Evolutionary conservation across 2,888 invertebrate species (phyloP).

Genomic region (Lottia scabra): DNA sequence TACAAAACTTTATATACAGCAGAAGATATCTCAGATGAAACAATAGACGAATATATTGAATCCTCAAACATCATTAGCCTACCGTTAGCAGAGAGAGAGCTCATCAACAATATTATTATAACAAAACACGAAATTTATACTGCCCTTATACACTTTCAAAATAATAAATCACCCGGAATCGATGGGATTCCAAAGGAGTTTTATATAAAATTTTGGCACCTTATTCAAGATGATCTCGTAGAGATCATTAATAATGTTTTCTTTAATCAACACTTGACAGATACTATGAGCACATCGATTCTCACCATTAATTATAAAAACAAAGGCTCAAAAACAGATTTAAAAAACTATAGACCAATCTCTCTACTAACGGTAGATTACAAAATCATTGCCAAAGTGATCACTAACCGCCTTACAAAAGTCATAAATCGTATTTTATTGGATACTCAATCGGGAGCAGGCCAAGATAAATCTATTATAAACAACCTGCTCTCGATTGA

Average conservation of each 20-base stretch:
- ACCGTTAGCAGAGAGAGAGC: not conserved
- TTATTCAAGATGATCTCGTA: no score
- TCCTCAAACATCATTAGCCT: not conserved
- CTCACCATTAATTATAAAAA: no score
- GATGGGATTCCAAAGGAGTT: no score
- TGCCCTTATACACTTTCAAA: not conserved
- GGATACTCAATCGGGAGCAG: no score
- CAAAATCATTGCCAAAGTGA: not conserved
- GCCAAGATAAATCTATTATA: no score
- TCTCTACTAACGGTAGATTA: not conserved
- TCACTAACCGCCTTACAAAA: not conserved
- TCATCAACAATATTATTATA: not conserved
- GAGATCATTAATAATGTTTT: no score
- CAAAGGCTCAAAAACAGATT: no score
- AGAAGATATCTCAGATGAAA: not conserved
- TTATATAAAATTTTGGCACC: no score
- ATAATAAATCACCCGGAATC: not conserved
- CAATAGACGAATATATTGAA: not conserved
- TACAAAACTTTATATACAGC: not conserved
- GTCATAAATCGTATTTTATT: not conserved
- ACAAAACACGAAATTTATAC: not conserved
- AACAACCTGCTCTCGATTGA: no score
- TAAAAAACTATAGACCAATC: not conserved
- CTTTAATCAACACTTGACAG: no score
- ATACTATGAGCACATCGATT: no score